These are phyloP conservation scores for Salvelinus namaycush DNA, from an alignment of 2,113 vertebrate species.

Conservation along the genomic window DNA sequence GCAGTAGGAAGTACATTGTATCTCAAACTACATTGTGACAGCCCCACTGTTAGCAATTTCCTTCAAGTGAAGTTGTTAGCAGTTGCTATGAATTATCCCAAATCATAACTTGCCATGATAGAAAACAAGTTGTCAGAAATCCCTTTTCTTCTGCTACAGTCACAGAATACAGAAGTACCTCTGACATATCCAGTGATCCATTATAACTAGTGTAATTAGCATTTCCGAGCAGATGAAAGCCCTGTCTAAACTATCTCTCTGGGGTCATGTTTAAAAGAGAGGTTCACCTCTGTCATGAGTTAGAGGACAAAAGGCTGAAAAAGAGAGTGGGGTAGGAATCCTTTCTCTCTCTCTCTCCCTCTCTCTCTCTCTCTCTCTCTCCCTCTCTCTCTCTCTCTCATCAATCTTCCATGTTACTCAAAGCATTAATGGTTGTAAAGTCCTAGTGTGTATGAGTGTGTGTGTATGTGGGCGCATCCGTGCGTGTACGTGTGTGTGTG, in stretches of 20 bases:
- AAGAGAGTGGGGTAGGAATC: slow-evolving; percentile 38
- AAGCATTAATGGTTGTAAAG: slow-evolving; percentile 29
- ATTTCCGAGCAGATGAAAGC: slow-evolving; percentile 20
- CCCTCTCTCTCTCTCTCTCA: slow-evolving; percentile 5
- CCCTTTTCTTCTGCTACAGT: not conserved
- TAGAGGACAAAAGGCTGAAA: slow-evolving; percentile 26
- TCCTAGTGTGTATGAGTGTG: slow-evolving; percentile 48
- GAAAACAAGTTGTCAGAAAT: slow-evolving; percentile 6
- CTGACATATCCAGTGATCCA: slow-evolving; percentile 14
- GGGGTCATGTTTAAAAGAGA: not conserved
- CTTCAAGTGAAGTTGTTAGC: slow-evolving; percentile 49
- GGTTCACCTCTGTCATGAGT: slow-evolving; percentile 48
- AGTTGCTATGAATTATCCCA: slow-evolving; percentile 48
- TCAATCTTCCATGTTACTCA: slow-evolving; percentile 34
- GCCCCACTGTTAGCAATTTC: slow-evolving; percentile 47
- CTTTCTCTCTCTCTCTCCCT: slow-evolving; percentile 29
- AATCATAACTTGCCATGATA: slow-evolving; percentile 14
- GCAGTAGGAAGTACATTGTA: slow-evolving; percentile 63
- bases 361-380: not conserved
- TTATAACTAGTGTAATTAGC: slow-evolving; percentile 23
- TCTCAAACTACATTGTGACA: slow-evolving; percentile 47
- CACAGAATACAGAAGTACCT: not conserved
- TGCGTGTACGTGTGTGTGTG: slow-evolving; percentile 18
- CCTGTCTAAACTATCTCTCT: not conserved
- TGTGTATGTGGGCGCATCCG: not conserved